Percentiles rank a stretch among this genome's conserved stretches.
Evolutionary conservation across 2,797 vertebrate species (phyloP).

Genomic region (Ambastaia sidthimunki): DNA sequence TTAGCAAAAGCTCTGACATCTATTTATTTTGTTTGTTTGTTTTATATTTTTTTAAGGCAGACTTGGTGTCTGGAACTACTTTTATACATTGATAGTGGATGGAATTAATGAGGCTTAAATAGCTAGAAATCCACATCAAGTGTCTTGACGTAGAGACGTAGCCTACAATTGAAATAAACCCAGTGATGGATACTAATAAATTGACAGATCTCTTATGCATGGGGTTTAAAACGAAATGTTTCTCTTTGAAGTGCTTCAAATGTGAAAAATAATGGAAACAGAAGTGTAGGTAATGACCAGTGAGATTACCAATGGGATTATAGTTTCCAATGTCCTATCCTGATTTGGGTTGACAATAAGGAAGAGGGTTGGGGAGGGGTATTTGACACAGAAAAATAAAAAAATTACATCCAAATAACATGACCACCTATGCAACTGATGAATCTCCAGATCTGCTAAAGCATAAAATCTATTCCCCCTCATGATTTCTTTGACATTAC

Average conservation of each 20-base stretch:
- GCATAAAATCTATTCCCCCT: slow-evolving; percentile 12
- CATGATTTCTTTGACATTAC: slow-evolving; percentile 23
- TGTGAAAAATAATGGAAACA: background rate
- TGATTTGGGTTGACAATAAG: background rate
- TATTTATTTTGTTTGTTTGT: background rate
- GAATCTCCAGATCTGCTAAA: slow-evolving; percentile 19
- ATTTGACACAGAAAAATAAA: slow-evolving; percentile 5
- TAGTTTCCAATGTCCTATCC: background rate
- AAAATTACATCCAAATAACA: slow-evolving; percentile 40
- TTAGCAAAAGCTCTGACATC: slow-evolving; percentile 9
- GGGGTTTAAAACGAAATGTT: slow-evolving; percentile 1
- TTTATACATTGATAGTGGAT: slow-evolving; percentile 4
- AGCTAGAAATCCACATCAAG: slow-evolving; percentile 13
- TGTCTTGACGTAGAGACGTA: background rate
- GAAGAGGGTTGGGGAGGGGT: background rate
- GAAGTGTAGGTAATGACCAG: background rate
- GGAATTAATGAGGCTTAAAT: slow-evolving; percentile 18
- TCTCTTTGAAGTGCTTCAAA: background rate
- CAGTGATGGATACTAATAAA: background rate
- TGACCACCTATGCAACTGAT: slow-evolving; percentile 34
- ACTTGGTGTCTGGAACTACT: slow-evolving; percentile 11
- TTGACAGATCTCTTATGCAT: background rate
- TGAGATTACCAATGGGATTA: slow-evolving; percentile 15
- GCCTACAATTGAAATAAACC: background rate
- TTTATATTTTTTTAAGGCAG: slow-evolving; percentile 23